Evolutionary conservation across 1,140 invertebrate species (phyloP), one percentile per base, ranked within the genome.

Genomic region (Drosophila subpulchrella): DNA sequence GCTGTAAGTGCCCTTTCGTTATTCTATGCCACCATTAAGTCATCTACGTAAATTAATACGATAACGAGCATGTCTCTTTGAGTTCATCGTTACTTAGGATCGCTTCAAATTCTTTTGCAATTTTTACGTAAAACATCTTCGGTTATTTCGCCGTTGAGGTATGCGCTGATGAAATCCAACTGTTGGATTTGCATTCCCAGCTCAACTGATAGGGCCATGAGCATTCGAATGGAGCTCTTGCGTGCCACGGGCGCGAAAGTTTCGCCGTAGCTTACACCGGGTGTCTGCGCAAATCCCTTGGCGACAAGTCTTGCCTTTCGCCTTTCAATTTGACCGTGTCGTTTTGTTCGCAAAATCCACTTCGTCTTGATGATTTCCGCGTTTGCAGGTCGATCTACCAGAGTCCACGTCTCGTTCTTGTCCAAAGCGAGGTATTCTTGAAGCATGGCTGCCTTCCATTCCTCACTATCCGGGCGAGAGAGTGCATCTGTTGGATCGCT

Each of bases 11-110:
- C 46, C 20, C 46, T 47, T 4, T 47, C 46, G 17, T 47, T 20
- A 32, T 6, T 39, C 11, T 11, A 38, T 38, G 36, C 2, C 36
- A 38, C 36, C 36, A 38, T 38, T 38, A 93, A 13, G 46, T 27
- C 12, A 13, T 47, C 12, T 7, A 47, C 20, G 30, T 32, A 20
- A 20, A 20, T 20, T 20, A 20, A 20, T 20, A 20, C 20, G n/a
- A n/a, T 20, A 20, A 20, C 20, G 20, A 20, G 20, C 20, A 20
- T 2, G 20, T 20, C 20, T 20, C 2, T 20, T 20, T 20, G 20
- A 20, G 20, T 0, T 20, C 20, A 2, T 20, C 20, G 20, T 20
- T 20, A 20, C 20, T 20, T 20, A 20, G 20, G 20, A 20, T 20
- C 20, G 20, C 20, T 20, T 20, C 0, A 20, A 20, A 20, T 20